These are phyloP conservation scores for Apostichopus japonicus DNA, from an alignment of 35 echinoderm and acorn worm genomes.

Conservation along the genomic window DNA sequence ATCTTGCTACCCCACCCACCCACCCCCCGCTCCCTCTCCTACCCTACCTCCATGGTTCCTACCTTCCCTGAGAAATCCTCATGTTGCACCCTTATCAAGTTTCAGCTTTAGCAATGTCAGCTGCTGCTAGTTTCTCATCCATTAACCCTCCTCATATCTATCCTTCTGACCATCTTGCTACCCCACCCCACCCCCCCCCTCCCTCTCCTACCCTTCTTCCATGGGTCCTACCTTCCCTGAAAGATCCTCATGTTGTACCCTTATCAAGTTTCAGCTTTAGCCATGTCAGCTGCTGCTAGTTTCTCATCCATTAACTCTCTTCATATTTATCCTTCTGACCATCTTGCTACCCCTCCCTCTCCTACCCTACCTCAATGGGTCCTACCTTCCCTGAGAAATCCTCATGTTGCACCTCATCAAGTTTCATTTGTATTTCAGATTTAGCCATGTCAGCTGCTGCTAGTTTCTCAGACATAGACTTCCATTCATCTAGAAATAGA, in stretches of 20 bases:
- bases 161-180: constrained; percentile 17
- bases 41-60: not conserved
- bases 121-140: constrained; percentile 77
- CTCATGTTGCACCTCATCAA: constrained; percentile 85
- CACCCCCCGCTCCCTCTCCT: too few relatives aligned
- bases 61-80: constrained; percentile 92
- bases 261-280: constrained; percentile 86
- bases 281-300: constrained; percentile 72
- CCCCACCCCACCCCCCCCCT: too few relatives aligned
- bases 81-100: constrained; percentile 79
- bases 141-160: constrained; percentile 82
- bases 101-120: constrained; percentile 78
- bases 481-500: constrained; percentile 85
- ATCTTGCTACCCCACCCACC: too few relatives aligned
- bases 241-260: constrained; percentile 78
- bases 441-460: constrained; percentile 74
- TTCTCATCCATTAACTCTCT: constrained; percentile 78
- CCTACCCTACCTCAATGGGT: too few relatives aligned
- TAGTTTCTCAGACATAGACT: constrained; percentile 85
- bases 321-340: constrained; percentile 66
- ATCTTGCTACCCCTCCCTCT: too few relatives aligned
- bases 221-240: constrained; percentile 74
- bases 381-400: constrained; percentile 89
- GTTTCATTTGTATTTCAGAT: constrained; percentile 71
- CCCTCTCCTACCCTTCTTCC: too few relatives aligned